Evolutionary conservation across 2,888 invertebrate species (phyloP), one percentile per base, ranked within the genome.

Genomic region (Hoplodrina blanda): DNA sequence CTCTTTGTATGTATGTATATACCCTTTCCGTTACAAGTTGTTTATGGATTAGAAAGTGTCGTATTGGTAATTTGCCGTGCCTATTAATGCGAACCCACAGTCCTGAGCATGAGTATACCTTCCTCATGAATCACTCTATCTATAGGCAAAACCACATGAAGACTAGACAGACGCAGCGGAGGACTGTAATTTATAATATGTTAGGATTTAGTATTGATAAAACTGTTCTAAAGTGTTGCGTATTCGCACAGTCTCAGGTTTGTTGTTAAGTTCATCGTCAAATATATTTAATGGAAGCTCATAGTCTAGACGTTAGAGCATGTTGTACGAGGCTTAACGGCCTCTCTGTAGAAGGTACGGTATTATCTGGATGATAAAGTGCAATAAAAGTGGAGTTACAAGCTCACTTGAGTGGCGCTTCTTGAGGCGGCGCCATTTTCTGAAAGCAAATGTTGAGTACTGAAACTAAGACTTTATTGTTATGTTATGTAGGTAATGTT

Each of bases 331-430:
- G 54, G 69, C 69, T 69, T 81, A 77, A 80, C 64, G 25, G 65
- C 64, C 53, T 73, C 55, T 17, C 49, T 19, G 62, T 20, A 64
- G 63, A 62, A 57, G 25, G 46, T 60, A 65, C 69, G 78, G 65
- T 73, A 77, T 73, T 81, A 78, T 73, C 69, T 67, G 30, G 64
- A 70, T 77, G 78, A 81, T 62, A 80, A 65, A 78, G 66, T 62
- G 69, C 73, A 77, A 80, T 81, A 81, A 78, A 77, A 77, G 37
- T 1, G 55, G 59, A 76, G 73, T 76, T 78, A 78, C 75, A 78
- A 62, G 75, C 61, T 59, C 49, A 33, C 41, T 50, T 52, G 54
- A 70, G 46, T 74, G 37, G 61, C 17, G 44, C 61, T 19, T 33
- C 72, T 64, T 57, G 49, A 72, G 44, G 19, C 37, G 53, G 17